Conservation (phyloP, 1,140 invertebrate species). For the Hydropsyche tenuis region DNA sequence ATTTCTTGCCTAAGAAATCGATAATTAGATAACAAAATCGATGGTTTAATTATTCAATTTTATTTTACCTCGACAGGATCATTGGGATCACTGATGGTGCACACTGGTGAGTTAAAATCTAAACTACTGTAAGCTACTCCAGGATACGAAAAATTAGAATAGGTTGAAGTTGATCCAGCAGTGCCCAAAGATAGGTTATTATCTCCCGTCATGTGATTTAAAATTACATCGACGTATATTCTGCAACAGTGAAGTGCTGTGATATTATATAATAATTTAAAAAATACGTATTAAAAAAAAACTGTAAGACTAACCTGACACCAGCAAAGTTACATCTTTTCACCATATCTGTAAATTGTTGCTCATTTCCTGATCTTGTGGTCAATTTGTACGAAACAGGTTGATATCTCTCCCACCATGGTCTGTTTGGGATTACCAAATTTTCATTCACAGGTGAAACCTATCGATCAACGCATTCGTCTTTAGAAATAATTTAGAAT, state of each 20-base stretch:
- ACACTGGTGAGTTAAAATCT: slow-evolving; percentile 67
- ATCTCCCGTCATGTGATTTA: slow-evolving; percentile 91
- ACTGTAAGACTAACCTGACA: slow-evolving; percentile 60
- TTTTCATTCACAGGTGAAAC: slow-evolving; percentile 65
- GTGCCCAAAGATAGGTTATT: slow-evolving; percentile 66
- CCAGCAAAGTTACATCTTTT: slow-evolving; percentile 73
- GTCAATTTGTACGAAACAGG: slow-evolving; percentile 79
- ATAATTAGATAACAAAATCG: too few species aligned
- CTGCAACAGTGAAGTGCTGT: too few species aligned
- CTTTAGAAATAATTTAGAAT: too few species aligned
- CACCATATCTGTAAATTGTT: slow-evolving; percentile 77
- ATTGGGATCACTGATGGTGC: slow-evolving; percentile 62
- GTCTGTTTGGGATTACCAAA: slow-evolving; percentile 59
- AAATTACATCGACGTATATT: slow-evolving; percentile 84
- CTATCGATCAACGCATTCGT: slow-evolving; percentile 51
- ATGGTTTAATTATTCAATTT: too few species aligned
- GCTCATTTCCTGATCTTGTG: slow-evolving; percentile 76
- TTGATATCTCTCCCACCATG: slow-evolving; percentile 85
- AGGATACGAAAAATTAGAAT: slow-evolving; percentile 62
- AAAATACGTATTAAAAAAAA: slow-evolving; percentile 7
- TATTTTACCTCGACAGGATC: too few species aligned
- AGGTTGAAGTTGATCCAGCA: slow-evolving; percentile 65
- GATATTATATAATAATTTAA: background rate
- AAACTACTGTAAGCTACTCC: slow-evolving; percentile 63
- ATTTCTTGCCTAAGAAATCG: slow-evolving; percentile 67